These are phyloP conservation scores for Bhutanitis thaidina DNA, from an alignment of 2,888 invertebrate genomes.

Conservation along the genomic window DNA sequence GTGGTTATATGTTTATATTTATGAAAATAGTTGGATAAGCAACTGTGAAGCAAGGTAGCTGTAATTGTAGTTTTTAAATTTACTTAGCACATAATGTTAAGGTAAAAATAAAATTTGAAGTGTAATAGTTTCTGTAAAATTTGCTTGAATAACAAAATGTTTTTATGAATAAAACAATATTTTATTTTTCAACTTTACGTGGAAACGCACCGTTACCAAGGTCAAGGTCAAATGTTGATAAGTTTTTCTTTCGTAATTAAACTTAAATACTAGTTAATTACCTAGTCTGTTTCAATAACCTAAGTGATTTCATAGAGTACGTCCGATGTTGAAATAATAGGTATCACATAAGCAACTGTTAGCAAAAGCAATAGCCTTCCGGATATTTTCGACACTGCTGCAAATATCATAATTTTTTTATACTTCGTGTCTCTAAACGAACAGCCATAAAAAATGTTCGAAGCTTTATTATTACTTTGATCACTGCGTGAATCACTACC, in stretches of 20 bases:
- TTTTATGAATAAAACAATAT: constrained; percentile 1
- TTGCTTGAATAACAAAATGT: not conserved
- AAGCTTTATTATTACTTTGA: constrained; percentile 74
- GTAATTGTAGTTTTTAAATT: too few species aligned
- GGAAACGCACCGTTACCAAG: constrained; percentile 12
- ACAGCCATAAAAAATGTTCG: constrained; percentile 72
- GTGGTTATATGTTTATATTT: not conserved
- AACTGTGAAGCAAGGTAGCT: constrained; percentile 5
- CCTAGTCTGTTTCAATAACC: not conserved
- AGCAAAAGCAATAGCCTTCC: constrained; percentile 54
- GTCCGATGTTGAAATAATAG: too few species aligned
- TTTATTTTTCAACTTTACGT: constrained; percentile 5
- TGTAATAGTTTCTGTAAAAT: not conserved
- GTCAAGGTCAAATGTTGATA: constrained; percentile 10
- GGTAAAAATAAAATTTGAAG: too few species aligned
- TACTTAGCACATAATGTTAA: too few species aligned
- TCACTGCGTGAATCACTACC: constrained; percentile 75
- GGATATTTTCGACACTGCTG: constrained; percentile 50
- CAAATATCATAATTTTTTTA: constrained; percentile 53
- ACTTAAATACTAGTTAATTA: not conserved
- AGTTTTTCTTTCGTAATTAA: not conserved
- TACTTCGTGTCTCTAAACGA: constrained; percentile 53
- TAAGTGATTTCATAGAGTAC: constrained; percentile 28
- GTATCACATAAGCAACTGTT: constrained; percentile 19
- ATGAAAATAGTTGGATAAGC: not conserved